phyloP scores from a whole-genome alignment of 2,888 invertebrate genomes.

The Elysia crispata region DNA sequence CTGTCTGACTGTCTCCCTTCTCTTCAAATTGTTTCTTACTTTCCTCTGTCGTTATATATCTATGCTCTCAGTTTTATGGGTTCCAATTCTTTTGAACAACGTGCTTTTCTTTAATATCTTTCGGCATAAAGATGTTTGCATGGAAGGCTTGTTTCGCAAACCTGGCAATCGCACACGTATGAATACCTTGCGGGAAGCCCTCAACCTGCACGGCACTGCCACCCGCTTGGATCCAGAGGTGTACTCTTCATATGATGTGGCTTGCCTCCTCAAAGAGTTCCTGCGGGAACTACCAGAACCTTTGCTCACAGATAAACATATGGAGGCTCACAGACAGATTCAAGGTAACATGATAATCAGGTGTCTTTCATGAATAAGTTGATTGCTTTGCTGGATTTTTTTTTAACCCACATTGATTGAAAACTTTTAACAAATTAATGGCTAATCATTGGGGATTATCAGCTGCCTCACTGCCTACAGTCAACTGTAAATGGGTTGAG shows the following conservation, averaged over 20 bases:
- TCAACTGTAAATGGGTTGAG: too few species aligned
- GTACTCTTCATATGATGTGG: constrained; percentile 39
- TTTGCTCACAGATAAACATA: constrained; percentile 41
- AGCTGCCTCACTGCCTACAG: too few species aligned
- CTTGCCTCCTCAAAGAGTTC: constrained; percentile 46
- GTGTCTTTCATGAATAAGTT: neutral
- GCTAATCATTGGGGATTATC: too few species aligned
- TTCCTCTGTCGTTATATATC: neutral
- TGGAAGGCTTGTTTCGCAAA: constrained; percentile 44
- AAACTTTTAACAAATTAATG: too few species aligned
- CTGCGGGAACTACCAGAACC: constrained; percentile 46
- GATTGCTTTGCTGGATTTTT: too few species aligned
- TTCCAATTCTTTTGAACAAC: neutral
- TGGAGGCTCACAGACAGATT: constrained; percentile 45
- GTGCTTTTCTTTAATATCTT: neutral
- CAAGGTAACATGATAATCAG: constrained; percentile 2
- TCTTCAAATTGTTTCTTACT: neutral
- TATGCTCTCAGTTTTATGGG: neutral
- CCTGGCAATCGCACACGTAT: constrained; percentile 39
- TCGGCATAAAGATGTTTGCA: constrained; percentile 24
- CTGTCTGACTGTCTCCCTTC: neutral
- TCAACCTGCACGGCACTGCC: constrained; percentile 23
- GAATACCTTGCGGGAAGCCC: constrained; percentile 31
- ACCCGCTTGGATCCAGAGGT: constrained; percentile 29
- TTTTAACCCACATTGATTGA: too few species aligned